Base-by-base conservation (phyloP, 2,113 vertebrate species). In the Ailuropoda melanoleuca region DNA sequence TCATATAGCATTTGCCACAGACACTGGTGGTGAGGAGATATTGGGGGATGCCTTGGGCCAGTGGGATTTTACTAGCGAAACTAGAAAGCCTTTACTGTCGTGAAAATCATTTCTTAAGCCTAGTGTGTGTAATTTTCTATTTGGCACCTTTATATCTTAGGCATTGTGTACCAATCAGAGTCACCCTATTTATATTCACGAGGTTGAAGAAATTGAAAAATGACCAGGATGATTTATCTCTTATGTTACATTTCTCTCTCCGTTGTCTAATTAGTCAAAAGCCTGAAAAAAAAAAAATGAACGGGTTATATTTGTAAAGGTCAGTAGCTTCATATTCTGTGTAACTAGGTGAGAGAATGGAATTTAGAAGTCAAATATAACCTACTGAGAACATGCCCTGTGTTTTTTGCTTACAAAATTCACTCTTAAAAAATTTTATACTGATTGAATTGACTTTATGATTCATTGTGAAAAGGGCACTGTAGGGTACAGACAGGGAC, bases 391-490 rank as follows among this genome's bases (percentile, higher is more conserved):
- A 77, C 93, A 82, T 39, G 18, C 2, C 78, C 14, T 92, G n/a
- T 97, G 87, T 53, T 60, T 90, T 96, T 92, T 93, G 78, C 83
- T 92, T 96, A 34, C 37, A 93, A 50, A 96, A 92, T 75, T 89
- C 50, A 53, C 74, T 91, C 31, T 90, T 37, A 93, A 95, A 95
- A 62, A 77, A 21, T 66, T 39, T 72, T 70, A 34, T 68, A 34
- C 66, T 82, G 95, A 97, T 95, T 74, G 29, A 80, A 95, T 93
- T 96, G 97, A 98, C 93, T 93, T 93, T 87, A 21, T 92, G 83
- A 97, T 96, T 94, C 86, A 39, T 26, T 74, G 78, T 93, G 96
- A 95, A 98, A 98, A 97, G 97, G 97, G 93, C 95, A 94, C n/a
- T 66, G 43, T 29, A 26, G 48, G 53, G 74, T 50, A 60, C 37